These are phyloP conservation scores for Sebastes baramenuke DNA, from an alignment of 2,797 vertebrate species.

Conservation along the genomic window DNA sequence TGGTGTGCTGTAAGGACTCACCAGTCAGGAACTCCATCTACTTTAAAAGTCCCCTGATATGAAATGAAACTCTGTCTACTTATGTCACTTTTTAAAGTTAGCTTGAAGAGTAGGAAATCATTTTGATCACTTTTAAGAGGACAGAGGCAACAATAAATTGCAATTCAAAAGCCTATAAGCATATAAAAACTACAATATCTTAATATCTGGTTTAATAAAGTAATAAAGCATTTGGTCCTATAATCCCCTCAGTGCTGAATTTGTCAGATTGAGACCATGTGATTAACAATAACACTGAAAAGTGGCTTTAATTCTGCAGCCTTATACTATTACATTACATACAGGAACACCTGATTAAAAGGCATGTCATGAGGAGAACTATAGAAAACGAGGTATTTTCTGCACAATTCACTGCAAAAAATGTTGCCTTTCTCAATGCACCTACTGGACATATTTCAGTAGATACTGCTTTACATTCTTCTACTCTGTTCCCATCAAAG, in stretches of 20 bases:
- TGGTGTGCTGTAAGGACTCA: constrained; percentile 21
- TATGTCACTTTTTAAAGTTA: background rate
- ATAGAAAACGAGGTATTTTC: background rate
- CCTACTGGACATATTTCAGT: background rate
- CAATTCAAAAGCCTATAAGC: background rate
- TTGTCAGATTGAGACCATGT: background rate
- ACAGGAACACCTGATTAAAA: background rate
- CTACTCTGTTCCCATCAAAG: background rate
- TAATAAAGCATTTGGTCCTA: background rate
- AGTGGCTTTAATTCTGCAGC: background rate
- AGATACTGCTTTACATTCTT: background rate
- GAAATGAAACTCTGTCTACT: constrained; percentile 13
- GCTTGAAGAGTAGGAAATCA: background rate
- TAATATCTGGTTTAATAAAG: background rate
- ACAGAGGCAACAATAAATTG: background rate
- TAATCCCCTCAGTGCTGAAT: background rate
- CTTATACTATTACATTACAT: background rate
- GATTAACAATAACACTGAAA: background rate
- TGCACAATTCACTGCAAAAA: background rate
- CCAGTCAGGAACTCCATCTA: constrained; percentile 44
- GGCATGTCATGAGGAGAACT: background rate
- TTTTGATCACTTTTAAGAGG: background rate
- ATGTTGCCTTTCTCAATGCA: background rate
- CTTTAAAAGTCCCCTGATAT: constrained; percentile 22
- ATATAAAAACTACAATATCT: background rate